A percentile compares a stretch with the other conserved stretches of the same genome.
Evolutionary conservation across 2,797 vertebrate genomes (phyloP).

Genomic region (Rhinogobio ventralis): DNA sequence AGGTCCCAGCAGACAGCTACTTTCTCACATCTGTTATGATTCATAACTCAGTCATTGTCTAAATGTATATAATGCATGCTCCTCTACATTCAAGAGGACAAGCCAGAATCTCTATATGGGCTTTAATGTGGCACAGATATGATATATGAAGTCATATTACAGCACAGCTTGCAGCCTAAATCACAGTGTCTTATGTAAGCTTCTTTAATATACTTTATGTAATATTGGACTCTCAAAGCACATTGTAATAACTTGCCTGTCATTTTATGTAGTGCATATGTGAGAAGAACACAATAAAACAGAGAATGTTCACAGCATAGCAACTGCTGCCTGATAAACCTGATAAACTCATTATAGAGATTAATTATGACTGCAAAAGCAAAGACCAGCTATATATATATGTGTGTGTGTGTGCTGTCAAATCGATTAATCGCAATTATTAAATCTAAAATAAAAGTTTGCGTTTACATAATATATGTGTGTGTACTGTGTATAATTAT

Average conservation of each 20-base stretch:
- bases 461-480: too few relatives aligned
- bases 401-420: too few relatives aligned
- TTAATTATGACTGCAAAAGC: slow-evolving; percentile 14
- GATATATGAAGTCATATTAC: slow-evolving; percentile 46
- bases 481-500: too few relatives aligned
- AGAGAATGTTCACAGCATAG: neutral
- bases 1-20: slow-evolving; percentile 5
- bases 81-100: slow-evolving; percentile 11
- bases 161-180: slow-evolving; percentile 5
- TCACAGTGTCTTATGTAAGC: slow-evolving; percentile 39
- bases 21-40: slow-evolving; percentile 13
- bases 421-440: too few relatives aligned
- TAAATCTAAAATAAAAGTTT: too few relatives aligned
- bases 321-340: neutral
- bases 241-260: slow-evolving; percentile 40
- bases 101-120: neutral
- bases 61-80: slow-evolving; percentile 1
- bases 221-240: slow-evolving; percentile 27
- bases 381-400: too few relatives aligned
- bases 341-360: slow-evolving; percentile 3
- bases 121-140: slow-evolving; percentile 35
- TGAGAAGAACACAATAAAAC: slow-evolving; percentile 27
- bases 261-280: slow-evolving; percentile 13
- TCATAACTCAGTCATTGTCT: slow-evolving; percentile 13
- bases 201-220: slow-evolving; percentile 44